phyloP scores from a whole-genome alignment of 1,140 invertebrate genomes.

The Phymastichus coffea region DNA sequence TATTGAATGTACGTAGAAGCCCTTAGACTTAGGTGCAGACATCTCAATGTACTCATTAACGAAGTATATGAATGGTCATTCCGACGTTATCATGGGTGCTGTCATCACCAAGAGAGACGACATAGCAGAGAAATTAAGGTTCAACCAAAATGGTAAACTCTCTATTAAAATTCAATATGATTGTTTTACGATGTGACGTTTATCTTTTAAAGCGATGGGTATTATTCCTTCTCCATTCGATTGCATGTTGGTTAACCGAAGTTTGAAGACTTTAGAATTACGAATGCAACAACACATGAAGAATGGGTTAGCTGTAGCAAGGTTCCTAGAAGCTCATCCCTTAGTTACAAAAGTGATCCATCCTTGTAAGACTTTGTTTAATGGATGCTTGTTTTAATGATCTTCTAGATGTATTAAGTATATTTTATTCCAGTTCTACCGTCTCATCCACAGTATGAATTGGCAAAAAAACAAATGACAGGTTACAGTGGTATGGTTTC shows the following conservation, averaged over 20 bases:
- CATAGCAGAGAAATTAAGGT: conserved; percentile 72
- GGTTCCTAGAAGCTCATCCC: conserved; percentile 77
- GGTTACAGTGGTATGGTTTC: conserved; percentile 93
- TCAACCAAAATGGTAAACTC: conserved; percentile 83
- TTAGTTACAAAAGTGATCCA: conserved; percentile 81
- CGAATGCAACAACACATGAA: conserved; percentile 88
- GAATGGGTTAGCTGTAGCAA: conserved; percentile 76
- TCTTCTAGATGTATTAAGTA: not conserved
- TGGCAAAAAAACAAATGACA: conserved; percentile 79
- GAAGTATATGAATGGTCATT: conserved; percentile 99
- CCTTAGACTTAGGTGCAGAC: conserved; percentile 89
- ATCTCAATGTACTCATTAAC: conserved; percentile 91
- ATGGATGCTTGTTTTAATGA: not conserved
- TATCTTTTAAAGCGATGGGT: conserved; percentile 70
- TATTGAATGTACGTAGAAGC: conserved; percentile 61
- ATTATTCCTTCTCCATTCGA: conserved; percentile 96
- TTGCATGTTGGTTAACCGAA: conserved; percentile 90
- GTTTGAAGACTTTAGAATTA: conserved; percentile 89
- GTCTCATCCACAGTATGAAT: conserved; percentile 89
- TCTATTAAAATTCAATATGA: conserved; percentile 10
- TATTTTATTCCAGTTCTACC: conserved; percentile 64
- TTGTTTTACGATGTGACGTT: conserved; percentile 5
- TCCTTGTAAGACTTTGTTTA: conserved; percentile 63
- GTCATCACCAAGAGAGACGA: conserved; percentile 74
- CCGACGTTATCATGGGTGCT: conserved; percentile 96